Conservation (phyloP, 2,888 invertebrate species). For the Chrysolina americana region DNA sequence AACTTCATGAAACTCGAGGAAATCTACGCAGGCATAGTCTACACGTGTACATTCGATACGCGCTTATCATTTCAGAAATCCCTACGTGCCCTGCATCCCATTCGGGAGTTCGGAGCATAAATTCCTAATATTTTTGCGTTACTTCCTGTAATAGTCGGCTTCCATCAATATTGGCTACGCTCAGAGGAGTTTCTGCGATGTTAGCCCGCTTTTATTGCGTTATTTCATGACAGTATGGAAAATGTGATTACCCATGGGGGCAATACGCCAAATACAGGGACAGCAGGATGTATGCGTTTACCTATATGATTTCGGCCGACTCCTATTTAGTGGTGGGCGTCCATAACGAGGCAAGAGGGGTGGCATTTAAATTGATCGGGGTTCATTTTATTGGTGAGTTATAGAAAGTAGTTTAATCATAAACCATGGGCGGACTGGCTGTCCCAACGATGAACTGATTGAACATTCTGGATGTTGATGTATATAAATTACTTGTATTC, state of each 20-base stretch:
- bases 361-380: constrained; percentile 5
- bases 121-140: constrained; percentile 15
- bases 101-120: not conserved
- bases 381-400: constrained; percentile 6
- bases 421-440: not conserved
- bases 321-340: not conserved
- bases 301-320: constrained; percentile 6
- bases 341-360: not conserved
- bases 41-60: not conserved
- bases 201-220: constrained; percentile 31
- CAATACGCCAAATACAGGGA: constrained; percentile 25
- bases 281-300: constrained; percentile 18
- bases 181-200: constrained; percentile 6
- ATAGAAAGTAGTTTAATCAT: constrained; percentile 5
- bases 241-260: constrained; percentile 36
- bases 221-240: constrained; percentile 27
- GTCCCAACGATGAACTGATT: no score
- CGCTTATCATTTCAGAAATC: not conserved
- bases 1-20: not conserved
- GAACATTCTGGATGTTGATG: no score
- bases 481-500: no score
- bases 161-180: constrained; percentile 15
- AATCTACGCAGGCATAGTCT: not conserved
- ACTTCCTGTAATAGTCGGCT: constrained; percentile 15
- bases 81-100: not conserved